Evolutionary conservation across 2,113 vertebrate genomes (phyloP).

Genomic region (Takifugu flavidus): DNA sequence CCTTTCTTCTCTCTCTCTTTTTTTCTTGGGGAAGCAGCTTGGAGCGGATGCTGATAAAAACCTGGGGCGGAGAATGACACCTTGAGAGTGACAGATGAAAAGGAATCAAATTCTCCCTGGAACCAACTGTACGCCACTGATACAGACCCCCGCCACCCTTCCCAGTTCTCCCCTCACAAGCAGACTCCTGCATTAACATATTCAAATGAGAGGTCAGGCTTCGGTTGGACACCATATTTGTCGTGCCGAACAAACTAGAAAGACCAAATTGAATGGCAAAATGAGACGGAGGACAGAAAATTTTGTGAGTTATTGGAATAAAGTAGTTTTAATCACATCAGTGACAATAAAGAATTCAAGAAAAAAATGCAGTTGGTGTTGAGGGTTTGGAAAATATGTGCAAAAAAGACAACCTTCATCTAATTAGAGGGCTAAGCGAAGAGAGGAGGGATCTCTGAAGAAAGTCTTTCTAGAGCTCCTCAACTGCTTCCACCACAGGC

Average conservation of each 20-base stretch:
- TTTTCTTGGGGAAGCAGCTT: constrained; percentile 71
- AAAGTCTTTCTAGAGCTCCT: constrained; percentile 18
- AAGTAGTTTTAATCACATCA: constrained; percentile 84
- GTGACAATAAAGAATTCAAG: constrained; percentile 76
- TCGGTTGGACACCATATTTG: constrained; percentile 79
- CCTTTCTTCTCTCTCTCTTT: background rate
- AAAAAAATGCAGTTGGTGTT: background rate
- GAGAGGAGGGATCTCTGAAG: constrained; percentile 43
- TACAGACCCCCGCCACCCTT: constrained; percentile 70
- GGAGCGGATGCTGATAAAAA: constrained; percentile 83
- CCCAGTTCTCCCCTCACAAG: constrained; percentile 73
- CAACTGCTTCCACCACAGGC: constrained; percentile 3
- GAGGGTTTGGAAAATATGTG: constrained; percentile 43
- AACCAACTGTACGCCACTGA: constrained; percentile 87
- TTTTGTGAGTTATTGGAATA: constrained; percentile 84
- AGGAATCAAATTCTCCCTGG: constrained; percentile 80
- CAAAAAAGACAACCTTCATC: constrained; percentile 70
- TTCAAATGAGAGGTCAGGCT: constrained; percentile 87
- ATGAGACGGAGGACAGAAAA: constrained; percentile 50
- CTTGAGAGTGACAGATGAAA: constrained; percentile 87
- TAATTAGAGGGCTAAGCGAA: constrained; percentile 73
- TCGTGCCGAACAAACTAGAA: constrained; percentile 70
- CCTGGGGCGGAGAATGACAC: constrained; percentile 84
- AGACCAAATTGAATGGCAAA: constrained; percentile 42
- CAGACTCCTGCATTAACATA: constrained; percentile 84